Base-by-base conservation (phyloP, 1,140 invertebrate genomes). In the Calephelis nemesis region DNA sequence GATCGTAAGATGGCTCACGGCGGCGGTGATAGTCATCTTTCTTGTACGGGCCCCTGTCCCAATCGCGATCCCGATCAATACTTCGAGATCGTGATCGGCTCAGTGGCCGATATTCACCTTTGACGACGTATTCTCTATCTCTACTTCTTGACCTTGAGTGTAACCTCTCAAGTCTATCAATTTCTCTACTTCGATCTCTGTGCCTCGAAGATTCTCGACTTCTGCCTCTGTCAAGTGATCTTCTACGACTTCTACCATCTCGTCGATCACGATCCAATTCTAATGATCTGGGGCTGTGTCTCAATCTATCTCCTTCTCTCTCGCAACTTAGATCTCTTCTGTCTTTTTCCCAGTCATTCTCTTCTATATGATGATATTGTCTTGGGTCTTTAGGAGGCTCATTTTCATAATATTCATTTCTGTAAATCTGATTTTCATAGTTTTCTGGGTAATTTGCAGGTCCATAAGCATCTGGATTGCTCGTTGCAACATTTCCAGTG, bases 341-440 rank as follows among this genome's bases (percentile, higher is more conserved):
- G 12, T 92, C 85, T 62, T 91, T 92, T 62, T 94, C 93, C 92
- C 93, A 93, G 5, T 88, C 84, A 63, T 90, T 91, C 5, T 93
- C 92, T 6, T 92, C 90, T n/a, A 92, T 84, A 77, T 93, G 93
- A 74, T 93, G 93, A 75, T 94, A 94, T 49, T 92, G 91, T 65
- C 93, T 86, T 5, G 93, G 93, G 82, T 94, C 93, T 87, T 94
- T 94, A 2, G 93, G 93, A 52, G 87, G 79, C 63, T 94, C 93
- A 73, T 79, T 87, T 10, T 82, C 83, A 74, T 93, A 93, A 75
- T 93, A 94, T 65, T 94, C 93, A 66, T 70, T 76, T 72, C 92
- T 92, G 74, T 94, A 93, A 70, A 87, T 82, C 66, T 84, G 85
- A 69, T 74, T 87, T 9, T 92, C 91, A 75, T 93, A 93, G 66